A percentile compares a stretch with the other conserved stretches of the same genome.
Evolutionary conservation across 2,888 invertebrate species (phyloP).

Genomic region (Drosophila greeni): DNA sequence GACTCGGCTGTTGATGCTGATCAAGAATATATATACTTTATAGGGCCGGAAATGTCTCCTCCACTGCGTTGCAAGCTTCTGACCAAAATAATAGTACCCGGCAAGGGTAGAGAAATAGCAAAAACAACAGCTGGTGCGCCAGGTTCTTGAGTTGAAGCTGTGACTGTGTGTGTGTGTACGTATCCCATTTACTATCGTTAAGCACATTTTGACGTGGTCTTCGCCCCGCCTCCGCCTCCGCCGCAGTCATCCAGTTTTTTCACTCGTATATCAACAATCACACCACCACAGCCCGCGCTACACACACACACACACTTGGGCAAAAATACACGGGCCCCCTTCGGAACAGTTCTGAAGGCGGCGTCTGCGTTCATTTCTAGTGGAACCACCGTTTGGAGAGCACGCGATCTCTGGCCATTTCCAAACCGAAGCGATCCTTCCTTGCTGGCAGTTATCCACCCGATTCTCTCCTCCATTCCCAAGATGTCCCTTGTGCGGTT

Average conservation of each 20-base stretch:
- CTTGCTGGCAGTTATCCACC: constrained; percentile 31
- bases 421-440: constrained; percentile 17
- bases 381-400: constrained; percentile 67
- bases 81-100: too few relatives aligned
- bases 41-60: too few relatives aligned
- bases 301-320: constrained; percentile 9
- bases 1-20: too few relatives aligned
- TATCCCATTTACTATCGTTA: constrained; percentile 22
- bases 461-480: constrained; percentile 13
- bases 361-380: constrained; percentile 71
- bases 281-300: constrained; percentile 46
- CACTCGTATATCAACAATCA: constrained; percentile 58
- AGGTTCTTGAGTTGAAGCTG: constrained; percentile 46
- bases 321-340: constrained; percentile 28
- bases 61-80: too few relatives aligned
- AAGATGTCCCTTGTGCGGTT: constrained; percentile 76
- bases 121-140: constrained; percentile 45
- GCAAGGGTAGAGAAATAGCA: too few relatives aligned
- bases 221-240: constrained; percentile 1
- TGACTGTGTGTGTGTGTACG: constrained; percentile 9
- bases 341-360: constrained; percentile 47
- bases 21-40: too few relatives aligned
- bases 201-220: constrained; percentile 31
- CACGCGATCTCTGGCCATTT: constrained; percentile 32
- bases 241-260: constrained; percentile 12